Evolutionary conservation across 2,797 vertebrate species (phyloP).

Genomic region (Schizothorax lantsangensis): DNA sequence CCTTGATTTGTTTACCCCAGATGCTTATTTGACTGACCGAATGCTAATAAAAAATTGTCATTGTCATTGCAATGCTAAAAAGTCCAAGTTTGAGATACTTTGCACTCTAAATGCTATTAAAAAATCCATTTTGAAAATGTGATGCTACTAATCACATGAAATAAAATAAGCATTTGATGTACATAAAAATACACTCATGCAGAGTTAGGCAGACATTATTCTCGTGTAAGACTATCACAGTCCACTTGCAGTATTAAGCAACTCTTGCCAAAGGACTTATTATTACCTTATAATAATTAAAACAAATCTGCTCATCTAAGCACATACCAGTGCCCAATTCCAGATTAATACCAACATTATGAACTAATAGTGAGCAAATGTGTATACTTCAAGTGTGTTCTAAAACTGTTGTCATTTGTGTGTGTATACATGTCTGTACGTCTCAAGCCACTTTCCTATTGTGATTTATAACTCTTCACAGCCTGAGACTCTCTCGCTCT

Average conservation of each 20-base stretch:
- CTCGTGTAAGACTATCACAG: background rate
- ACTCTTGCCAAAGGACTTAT: background rate
- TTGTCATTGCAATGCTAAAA: background rate
- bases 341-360: background rate
- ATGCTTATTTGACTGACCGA: background rate
- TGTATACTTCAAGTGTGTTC: background rate
- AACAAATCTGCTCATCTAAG: background rate
- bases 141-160: background rate
- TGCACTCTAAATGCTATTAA: background rate
- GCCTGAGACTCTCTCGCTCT: constrained; percentile 59
- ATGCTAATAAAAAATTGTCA: background rate
- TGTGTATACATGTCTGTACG: constrained; percentile 47
- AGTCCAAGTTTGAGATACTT: background rate
- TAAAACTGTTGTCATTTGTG: constrained; percentile 58
- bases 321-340: background rate
- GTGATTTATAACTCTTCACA: constrained; percentile 76
- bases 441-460: constrained; percentile 67
- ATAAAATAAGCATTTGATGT: background rate
- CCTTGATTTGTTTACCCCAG: constrained; percentile 24
- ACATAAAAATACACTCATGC: background rate
- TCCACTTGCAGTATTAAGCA: background rate
- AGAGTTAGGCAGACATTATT: background rate
- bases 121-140: background rate
- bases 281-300: constrained; percentile 3
- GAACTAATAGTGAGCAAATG: background rate